Evolutionary conservation across 1,140 invertebrate genomes (phyloP).

Genomic region (Schmidtea mediterranea): DNA sequence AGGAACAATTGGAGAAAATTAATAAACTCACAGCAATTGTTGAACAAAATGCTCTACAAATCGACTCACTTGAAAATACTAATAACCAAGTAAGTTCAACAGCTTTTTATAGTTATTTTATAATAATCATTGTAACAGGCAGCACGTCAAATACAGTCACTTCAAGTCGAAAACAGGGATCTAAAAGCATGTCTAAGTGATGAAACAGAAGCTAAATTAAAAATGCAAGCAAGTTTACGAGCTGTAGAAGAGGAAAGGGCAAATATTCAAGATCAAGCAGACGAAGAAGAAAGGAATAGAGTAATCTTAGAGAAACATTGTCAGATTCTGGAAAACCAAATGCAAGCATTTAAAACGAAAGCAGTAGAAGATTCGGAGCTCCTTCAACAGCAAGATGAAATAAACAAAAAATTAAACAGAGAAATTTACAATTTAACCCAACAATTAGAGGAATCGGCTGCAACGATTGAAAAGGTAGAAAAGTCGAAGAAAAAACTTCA

Average conservation of each 20-base stretch:
- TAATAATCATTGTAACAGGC: no score
- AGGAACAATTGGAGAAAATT: no score
- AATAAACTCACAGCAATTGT: no score
- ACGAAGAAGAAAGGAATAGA: conserved; percentile 3
- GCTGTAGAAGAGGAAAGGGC: neutral
- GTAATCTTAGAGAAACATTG: neutral
- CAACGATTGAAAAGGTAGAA: conserved; percentile 1
- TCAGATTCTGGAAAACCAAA: neutral
- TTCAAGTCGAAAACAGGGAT: neutral
- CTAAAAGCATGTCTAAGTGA: neutral
- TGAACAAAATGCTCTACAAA: no score
- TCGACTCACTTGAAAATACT: no score
- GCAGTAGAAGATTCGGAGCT: neutral
- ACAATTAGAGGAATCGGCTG: neutral
- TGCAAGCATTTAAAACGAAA: neutral
- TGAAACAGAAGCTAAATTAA: neutral
- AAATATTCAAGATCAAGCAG: conserved; percentile 1
- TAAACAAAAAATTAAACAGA: neutral
- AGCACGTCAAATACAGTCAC: no score
- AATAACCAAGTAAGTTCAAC: no score
- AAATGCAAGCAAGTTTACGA: neutral
- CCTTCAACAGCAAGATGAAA: neutral
- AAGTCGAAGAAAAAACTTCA: conserved; percentile 3
- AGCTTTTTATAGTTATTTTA: no score
- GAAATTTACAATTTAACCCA: neutral